Conservation (phyloP, 2,113 vertebrate genomes). For the Sporophila hypoxantha region DNA sequence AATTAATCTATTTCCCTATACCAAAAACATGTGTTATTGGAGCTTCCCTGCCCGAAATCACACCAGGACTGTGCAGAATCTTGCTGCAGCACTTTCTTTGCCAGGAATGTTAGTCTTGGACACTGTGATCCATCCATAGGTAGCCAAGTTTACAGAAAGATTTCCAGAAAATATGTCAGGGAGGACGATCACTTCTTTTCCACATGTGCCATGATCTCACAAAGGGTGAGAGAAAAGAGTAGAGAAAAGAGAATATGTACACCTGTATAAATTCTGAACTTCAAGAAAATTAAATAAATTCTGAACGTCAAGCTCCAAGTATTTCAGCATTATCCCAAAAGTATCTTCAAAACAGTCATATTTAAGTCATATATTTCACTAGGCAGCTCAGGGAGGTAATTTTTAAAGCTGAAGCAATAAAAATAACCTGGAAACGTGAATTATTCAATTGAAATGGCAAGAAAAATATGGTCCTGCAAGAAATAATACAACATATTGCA, state of each 20-base stretch:
- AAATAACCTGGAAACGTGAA: not conserved
- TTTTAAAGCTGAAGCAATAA: constrained; percentile 7
- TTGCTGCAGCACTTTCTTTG: not conserved
- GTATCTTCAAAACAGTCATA: not conserved
- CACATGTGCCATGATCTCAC: not conserved
- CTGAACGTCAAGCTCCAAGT: not conserved
- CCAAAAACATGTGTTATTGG: not conserved
- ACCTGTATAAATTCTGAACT: not conserved
- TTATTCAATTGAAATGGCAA: not conserved
- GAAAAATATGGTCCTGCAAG: not conserved
- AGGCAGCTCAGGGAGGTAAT: not conserved
- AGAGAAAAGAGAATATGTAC: not conserved
- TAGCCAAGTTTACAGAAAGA: not conserved
- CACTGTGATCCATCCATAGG: not conserved
- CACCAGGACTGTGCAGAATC: not conserved
- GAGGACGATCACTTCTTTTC: not conserved
- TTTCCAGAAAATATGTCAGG: not conserved
- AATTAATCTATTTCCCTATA: not conserved
- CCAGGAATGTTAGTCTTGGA: not conserved
- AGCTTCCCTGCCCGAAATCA: not conserved
- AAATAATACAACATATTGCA: not conserved
- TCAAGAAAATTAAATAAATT: not conserved
- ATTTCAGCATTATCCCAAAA: not conserved
- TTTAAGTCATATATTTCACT: not conserved
- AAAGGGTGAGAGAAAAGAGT: not conserved